Evolutionary conservation across 1,140 invertebrate genomes (phyloP).

Genomic region (Cotesia chilonis): DNA sequence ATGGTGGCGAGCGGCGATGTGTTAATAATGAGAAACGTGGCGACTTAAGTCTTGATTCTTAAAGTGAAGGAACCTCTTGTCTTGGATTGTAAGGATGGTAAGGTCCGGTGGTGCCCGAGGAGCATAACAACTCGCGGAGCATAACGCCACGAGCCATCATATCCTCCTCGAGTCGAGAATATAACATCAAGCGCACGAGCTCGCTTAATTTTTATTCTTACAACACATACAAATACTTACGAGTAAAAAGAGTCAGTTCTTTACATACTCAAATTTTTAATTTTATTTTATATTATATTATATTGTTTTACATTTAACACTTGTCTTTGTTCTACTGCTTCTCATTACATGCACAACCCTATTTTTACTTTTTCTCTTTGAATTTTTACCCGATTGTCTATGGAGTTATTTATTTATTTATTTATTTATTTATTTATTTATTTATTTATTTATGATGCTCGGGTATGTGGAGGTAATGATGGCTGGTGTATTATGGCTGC

Average conservation of each 20-base stretch:
- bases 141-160: slow-evolving; percentile 66
- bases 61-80: slow-evolving; percentile 62
- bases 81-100: slow-evolving; percentile 37
- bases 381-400: too few relatives aligned
- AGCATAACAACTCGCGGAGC: slow-evolving; percentile 64
- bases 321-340: neutral
- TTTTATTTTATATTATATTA: too few relatives aligned
- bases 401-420: too few relatives aligned
- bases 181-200: slow-evolving; percentile 48
- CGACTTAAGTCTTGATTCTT: slow-evolving; percentile 45
- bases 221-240: neutral
- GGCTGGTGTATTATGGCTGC: slow-evolving; percentile 6
- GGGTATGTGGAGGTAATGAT: slow-evolving; percentile 8
- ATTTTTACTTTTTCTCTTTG: too few relatives aligned
- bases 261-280: neutral
- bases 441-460: neutral
- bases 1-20: slow-evolving; percentile 56
- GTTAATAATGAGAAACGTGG: slow-evolving; percentile 63
- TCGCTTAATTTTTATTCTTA: slow-evolving; percentile 25
- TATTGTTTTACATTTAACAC: too few relatives aligned
- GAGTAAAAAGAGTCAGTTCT: neutral
- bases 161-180: slow-evolving; percentile 59
- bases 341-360: slow-evolving; percentile 6
- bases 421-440: too few relatives aligned
- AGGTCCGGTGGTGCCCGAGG: slow-evolving; percentile 64